Evolutionary conservation across 2,113 vertebrate species (phyloP).

Genomic region (Caloenas nicobarica): DNA sequence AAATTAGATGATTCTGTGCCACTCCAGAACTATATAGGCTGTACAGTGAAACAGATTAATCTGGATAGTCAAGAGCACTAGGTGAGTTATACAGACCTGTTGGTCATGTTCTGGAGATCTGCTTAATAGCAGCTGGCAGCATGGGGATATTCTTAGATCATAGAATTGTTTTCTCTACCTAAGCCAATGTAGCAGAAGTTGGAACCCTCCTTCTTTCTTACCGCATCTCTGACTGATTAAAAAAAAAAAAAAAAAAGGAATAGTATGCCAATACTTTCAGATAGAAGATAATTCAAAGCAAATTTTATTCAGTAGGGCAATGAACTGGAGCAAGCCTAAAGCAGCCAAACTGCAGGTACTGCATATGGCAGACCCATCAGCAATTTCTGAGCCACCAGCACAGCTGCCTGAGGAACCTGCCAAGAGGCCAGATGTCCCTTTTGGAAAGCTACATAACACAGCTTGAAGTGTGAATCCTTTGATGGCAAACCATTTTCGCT

Average conservation of each 20-base stretch:
- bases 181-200: neutral
- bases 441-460: constrained; percentile 55
- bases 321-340: constrained; percentile 37
- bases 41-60: neutral
- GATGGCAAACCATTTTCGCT: constrained; percentile 49
- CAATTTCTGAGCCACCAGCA: constrained; percentile 17
- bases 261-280: constrained; percentile 11
- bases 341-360: constrained; percentile 41
- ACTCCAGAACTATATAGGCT: neutral
- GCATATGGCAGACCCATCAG: constrained; percentile 27
- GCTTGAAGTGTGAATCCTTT: constrained; percentile 47
- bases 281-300: constrained; percentile 53
- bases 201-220: neutral
- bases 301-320: constrained; percentile 54
- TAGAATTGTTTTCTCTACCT: neutral
- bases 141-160: neutral
- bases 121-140: neutral
- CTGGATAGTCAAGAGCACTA: neutral
- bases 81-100: neutral
- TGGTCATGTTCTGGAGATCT: neutral
- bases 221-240: neutral
- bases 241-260: neutral
- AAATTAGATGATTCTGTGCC: neutral
- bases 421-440: constrained; percentile 65
- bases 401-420: constrained; percentile 60